Evolutionary conservation across 2,797 vertebrate species (phyloP).

Genomic region (Tinamus major): DNA sequence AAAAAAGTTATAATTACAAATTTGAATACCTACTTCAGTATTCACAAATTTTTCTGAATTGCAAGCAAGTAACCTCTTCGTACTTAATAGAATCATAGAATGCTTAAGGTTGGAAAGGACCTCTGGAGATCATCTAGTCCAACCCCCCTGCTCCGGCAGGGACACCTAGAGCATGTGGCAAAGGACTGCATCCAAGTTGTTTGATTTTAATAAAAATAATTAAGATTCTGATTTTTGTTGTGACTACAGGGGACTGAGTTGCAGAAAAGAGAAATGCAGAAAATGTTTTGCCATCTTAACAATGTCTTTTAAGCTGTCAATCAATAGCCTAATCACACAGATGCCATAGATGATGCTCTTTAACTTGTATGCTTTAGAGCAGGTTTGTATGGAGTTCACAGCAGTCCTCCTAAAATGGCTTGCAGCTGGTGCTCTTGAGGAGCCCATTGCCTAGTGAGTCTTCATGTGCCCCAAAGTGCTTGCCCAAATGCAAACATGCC

Average conservation of each 20-base stretch:
- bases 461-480: background rate
- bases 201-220: background rate
- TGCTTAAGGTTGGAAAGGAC: too few species aligned
- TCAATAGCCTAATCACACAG: background rate
- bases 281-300: background rate
- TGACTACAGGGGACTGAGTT: background rate
- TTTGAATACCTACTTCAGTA: background rate
- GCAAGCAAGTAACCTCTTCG: background rate
- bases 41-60: conserved; percentile 6
- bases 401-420: background rate
- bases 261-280: background rate
- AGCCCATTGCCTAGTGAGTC: background rate
- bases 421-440: background rate
- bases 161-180: too few species aligned
- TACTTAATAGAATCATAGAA: background rate
- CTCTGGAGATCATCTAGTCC: too few species aligned
- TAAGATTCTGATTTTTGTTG: background rate
- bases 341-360: background rate
- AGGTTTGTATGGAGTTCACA: background rate
- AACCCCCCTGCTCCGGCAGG: too few species aligned
- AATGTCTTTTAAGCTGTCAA: background rate
- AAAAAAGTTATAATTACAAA: background rate
- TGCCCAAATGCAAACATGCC: background rate
- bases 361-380: background rate
- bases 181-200: background rate